A percentile compares a stretch with the other conserved stretches of the same genome.
These are phyloP conservation scores for Calycopis cecrops DNA, from an alignment of 1,140 invertebrate species.

Conservation along the genomic window DNA sequence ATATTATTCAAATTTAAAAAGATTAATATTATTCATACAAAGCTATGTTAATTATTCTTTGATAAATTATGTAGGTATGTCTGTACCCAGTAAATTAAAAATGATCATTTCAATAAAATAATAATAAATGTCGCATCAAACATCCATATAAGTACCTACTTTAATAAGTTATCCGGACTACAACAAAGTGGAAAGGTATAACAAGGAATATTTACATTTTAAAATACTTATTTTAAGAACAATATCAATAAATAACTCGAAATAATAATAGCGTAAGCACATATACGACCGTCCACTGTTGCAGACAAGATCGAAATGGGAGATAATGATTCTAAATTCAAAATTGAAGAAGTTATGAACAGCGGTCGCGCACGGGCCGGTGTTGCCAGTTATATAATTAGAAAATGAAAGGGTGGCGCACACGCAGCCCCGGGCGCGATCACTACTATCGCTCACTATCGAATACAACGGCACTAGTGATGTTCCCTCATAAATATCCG, in stretches of 20 bases:
- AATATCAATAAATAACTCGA: conserved; percentile 14
- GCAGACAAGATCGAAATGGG: conserved; percentile 41
- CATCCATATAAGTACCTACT: no score
- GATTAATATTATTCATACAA: no score
- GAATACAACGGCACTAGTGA: conserved; percentile 37
- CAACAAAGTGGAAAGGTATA: no score
- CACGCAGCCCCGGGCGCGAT: conserved; percentile 58
- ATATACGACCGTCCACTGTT: conserved; percentile 33
- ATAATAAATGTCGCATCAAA: no score
- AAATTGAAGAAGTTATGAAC: conserved; percentile 41
- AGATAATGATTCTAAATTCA: conserved; percentile 58
- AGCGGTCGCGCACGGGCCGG: conserved; percentile 62
- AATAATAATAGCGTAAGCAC: conserved; percentile 38
- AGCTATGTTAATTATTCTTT: no score
- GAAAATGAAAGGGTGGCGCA: conserved; percentile 71
- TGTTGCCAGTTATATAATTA: conserved; percentile 72
- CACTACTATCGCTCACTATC: conserved; percentile 69
- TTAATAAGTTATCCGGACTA: no score
- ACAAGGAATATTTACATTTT: no score
- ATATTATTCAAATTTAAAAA: no score
- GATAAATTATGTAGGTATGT: no score
- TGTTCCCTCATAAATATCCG: conserved; percentile 17
- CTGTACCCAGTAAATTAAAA: no score
- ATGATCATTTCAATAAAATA: no score
- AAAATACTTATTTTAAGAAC: neutral